These are phyloP conservation scores for Xyliphius kryptos DNA, from an alignment of 2,113 vertebrate species.

Conservation along the genomic window DNA sequence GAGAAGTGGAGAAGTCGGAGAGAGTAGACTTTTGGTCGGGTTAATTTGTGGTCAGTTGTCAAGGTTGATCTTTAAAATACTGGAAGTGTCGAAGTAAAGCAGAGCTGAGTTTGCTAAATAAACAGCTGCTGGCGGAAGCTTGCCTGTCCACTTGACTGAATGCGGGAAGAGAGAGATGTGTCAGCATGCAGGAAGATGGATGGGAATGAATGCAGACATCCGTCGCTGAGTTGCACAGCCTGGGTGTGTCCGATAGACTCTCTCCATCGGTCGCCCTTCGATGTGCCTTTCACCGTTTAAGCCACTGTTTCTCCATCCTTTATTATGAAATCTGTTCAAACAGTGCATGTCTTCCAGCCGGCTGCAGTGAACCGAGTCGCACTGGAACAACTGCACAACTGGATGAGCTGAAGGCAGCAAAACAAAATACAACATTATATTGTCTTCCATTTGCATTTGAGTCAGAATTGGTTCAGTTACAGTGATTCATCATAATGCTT, in stretches of 20 bases:
- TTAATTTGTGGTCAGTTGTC: neutral
- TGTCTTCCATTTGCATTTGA: too few species aligned
- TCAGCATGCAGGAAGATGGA: conserved; percentile 50
- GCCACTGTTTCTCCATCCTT: too few species aligned
- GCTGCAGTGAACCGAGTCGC: too few species aligned
- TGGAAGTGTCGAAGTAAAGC: neutral
- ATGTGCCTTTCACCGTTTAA: neutral
- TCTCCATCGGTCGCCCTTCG: neutral
- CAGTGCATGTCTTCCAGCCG: too few species aligned
- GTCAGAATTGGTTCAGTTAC: too few species aligned
- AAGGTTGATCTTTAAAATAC: neutral
- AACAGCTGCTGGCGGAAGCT: conserved; percentile 21
- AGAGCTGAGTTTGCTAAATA: conserved; percentile 1
- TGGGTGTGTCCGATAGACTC: conserved; percentile 20
- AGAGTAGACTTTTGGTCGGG: neutral
- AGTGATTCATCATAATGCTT: too few species aligned
- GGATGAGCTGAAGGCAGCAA: too few species aligned
- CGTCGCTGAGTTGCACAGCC: conserved; percentile 12
- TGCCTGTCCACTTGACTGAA: conserved; percentile 32
- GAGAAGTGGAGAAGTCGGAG: neutral
- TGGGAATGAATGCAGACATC: conserved; percentile 42
- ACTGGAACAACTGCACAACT: too few species aligned
- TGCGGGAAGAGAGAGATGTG: conserved; percentile 34
- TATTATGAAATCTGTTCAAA: neutral
- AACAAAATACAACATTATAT: too few species aligned